phyloP scores from a whole-genome alignment of 2,113 vertebrate genomes.

The Athene noctua region DNA sequence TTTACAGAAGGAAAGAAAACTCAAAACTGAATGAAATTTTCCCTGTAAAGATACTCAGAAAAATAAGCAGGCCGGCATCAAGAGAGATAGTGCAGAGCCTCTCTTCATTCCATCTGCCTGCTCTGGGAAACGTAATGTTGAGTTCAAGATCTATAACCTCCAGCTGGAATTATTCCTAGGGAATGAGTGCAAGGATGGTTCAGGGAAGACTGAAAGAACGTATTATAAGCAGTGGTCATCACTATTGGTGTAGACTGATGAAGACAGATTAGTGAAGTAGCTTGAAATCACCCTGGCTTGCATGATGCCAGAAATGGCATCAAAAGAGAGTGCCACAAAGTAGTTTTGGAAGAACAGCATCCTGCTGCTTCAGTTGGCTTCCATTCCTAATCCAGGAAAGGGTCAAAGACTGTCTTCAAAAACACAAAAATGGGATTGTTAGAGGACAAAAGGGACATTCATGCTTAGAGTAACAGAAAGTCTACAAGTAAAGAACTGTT shows the following conservation, averaged over 20 bases:
- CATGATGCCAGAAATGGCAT: not conserved
- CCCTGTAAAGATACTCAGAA: not conserved
- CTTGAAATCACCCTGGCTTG: not conserved
- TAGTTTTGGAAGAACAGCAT: not conserved
- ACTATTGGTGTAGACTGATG: not conserved
- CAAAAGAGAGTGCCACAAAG: not conserved
- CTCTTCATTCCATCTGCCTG: not conserved
- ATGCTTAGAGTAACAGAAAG: constrained; percentile 15
- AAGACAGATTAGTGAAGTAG: not conserved
- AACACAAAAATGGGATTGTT: constrained; percentile 13
- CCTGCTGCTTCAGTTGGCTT: not conserved
- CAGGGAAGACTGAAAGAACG: not conserved
- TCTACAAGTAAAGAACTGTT: not conserved
- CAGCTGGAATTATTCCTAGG: not conserved
- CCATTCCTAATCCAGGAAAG: not conserved
- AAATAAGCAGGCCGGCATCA: not conserved
- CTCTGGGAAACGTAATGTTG: not conserved
- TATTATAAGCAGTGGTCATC: not conserved
- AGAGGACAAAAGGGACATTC: constrained; percentile 16
- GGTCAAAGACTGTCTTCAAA: not conserved
- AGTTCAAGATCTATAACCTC: not conserved
- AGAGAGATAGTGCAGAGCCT: not conserved
- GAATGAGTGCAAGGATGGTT: not conserved
- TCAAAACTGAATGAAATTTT: not conserved
- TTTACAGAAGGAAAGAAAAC: not conserved